phyloP scores from a whole-genome alignment of 1,140 invertebrate genomes.

The Periplaneta americana region DNA sequence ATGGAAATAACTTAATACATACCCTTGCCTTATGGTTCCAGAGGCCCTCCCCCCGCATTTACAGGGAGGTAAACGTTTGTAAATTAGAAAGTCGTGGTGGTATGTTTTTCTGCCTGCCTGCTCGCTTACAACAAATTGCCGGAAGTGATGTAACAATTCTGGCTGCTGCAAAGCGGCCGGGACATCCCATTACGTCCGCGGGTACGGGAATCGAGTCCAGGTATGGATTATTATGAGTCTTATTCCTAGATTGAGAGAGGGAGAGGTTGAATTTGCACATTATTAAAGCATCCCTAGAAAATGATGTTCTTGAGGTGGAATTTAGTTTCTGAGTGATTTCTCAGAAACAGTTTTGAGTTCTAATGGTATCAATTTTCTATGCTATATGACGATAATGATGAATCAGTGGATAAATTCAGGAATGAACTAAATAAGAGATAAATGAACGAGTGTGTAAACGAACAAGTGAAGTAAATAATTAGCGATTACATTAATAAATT shows the following conservation, averaged over 20 bases:
- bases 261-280: neutral
- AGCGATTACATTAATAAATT: too few relatives aligned
- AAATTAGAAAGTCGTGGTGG: neutral
- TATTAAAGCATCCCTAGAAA: neutral
- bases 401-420: too few relatives aligned
- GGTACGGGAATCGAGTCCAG: neutral
- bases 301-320: neutral
- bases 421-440: too few relatives aligned
- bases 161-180: neutral
- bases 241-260: too few relatives aligned
- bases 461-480: too few relatives aligned
- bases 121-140: neutral
- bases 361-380: too few relatives aligned
- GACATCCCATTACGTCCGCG: neutral
- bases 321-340: too few relatives aligned
- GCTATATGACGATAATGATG: too few relatives aligned
- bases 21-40: neutral
- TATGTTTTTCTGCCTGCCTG: neutral
- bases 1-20: neutral
- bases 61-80: neutral
- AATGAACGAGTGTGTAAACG: too few relatives aligned
- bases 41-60: neutral
- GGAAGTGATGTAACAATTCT: neutral
- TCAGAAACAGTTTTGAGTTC: too few relatives aligned
- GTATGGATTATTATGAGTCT: neutral